Conservation (phyloP, 1,140 invertebrate species). For the Gonioctena quinquepunctata region DNA sequence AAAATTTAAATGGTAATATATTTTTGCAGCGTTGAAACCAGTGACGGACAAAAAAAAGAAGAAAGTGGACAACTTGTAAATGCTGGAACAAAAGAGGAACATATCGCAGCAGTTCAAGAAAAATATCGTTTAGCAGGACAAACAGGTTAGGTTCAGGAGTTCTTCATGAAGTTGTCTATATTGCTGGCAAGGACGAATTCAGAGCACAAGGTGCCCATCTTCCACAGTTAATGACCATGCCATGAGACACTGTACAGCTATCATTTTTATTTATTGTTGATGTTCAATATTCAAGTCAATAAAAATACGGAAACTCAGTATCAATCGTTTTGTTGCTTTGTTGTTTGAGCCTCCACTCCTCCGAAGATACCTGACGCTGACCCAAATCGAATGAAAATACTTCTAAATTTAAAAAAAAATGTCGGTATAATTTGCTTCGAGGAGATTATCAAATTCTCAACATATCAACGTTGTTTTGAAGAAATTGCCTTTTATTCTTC, state of each 20-base stretch:
- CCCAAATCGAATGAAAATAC: too few relatives aligned
- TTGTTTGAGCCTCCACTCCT: too few relatives aligned
- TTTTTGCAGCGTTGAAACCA: conserved; percentile 62
- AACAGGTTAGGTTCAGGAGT: conserved; percentile 72
- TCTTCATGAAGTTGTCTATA: conserved; percentile 64
- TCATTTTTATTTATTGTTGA: neutral
- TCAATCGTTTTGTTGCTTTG: too few relatives aligned
- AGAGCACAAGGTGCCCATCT: conserved; percentile 57
- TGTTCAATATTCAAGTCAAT: neutral
- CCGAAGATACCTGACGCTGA: too few relatives aligned
- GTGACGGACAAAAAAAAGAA: conserved; percentile 61
- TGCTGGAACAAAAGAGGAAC: conserved; percentile 53
- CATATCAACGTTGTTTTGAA: too few relatives aligned
- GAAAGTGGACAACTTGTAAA: conserved; percentile 60
- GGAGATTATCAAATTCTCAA: too few relatives aligned
- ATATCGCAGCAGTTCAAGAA: conserved; percentile 57
- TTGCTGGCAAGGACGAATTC: conserved; percentile 64
- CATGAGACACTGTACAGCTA: too few relatives aligned
- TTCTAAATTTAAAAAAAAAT: too few relatives aligned
- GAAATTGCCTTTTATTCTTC: too few relatives aligned
- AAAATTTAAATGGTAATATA: too few relatives aligned
- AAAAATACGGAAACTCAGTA: too few relatives aligned
- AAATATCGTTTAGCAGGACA: conserved; percentile 68
- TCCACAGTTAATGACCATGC: conserved; percentile 37
- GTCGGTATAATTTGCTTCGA: too few relatives aligned